A percentile compares a stretch with the other conserved stretches of the same genome.
Evolutionary conservation across 2,888 invertebrate species (phyloP).

Genomic region (Meteorus cinctellus): DNA sequence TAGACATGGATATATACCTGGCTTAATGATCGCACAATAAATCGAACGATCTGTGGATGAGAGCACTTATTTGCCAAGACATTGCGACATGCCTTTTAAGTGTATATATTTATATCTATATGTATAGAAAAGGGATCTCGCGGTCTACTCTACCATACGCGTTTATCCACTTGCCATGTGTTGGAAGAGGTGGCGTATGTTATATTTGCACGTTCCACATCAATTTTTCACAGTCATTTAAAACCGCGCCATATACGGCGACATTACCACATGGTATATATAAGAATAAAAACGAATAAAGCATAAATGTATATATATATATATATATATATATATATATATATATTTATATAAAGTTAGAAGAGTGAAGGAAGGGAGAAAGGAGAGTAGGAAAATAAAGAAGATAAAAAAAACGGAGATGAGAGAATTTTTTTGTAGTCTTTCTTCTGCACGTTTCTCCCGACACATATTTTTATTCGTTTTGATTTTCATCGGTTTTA

Average conservation of each 20-base stretch:
- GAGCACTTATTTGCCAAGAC: not conserved
- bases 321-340: no score
- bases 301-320: not conserved
- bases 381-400: not conserved
- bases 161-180: conserved; percentile 9
- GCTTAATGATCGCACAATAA: conserved; percentile 10
- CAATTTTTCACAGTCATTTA: conserved; percentile 39
- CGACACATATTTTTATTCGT: conserved; percentile 24
- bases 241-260: conserved; percentile 28
- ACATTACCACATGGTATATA: conserved; percentile 18
- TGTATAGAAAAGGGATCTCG: not conserved
- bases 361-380: not conserved
- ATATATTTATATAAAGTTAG: not conserved
- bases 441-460: not conserved
- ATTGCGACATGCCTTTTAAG: conserved; percentile 13
- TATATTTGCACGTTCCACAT: conserved; percentile 35
- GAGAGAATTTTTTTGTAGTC: conserved; percentile 5
- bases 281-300: not conserved
- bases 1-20: not conserved
- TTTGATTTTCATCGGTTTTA: conserved; percentile 26
- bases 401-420: not conserved
- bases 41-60: conserved; percentile 12
- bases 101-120: not conserved
- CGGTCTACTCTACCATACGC: not conserved
- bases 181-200: conserved; percentile 20